Evolutionary conservation across 2,113 vertebrate species (phyloP).

Genomic region (Eurypyga helias): DNA sequence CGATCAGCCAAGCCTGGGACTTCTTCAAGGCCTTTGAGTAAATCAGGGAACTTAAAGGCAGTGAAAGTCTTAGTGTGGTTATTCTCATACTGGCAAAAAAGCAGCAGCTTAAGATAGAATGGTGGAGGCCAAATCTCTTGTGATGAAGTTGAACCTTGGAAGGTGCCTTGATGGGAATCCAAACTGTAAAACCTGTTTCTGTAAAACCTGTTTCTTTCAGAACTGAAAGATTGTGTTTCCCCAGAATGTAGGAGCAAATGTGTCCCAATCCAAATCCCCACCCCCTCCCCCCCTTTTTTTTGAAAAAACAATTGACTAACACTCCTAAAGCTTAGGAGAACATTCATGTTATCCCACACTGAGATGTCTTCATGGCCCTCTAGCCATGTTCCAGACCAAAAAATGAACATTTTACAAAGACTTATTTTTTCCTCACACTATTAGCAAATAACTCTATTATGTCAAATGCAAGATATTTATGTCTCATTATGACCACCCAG

Average conservation of each 20-base stretch:
- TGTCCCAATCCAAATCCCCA: too few relatives aligned
- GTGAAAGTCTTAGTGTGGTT: not conserved
- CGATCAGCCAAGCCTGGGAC: not conserved
- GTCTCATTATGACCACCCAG: not conserved
- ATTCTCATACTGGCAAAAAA: not conserved
- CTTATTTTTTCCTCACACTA: not conserved
- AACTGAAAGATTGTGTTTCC: not conserved
- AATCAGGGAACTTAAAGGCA: not conserved
- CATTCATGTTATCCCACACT: not conserved
- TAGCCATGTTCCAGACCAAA: not conserved
- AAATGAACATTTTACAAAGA: not conserved
- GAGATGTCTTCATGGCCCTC: not conserved
- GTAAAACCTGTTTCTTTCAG: not conserved
- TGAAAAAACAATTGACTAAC: not conserved
- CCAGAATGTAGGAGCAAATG: not conserved
- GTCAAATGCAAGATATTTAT: not conserved
- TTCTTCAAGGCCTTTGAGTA: not conserved
- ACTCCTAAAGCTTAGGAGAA: not conserved
- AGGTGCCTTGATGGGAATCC: not conserved
- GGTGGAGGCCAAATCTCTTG: not conserved
- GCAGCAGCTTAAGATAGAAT: not conserved
- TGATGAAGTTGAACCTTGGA: not conserved
- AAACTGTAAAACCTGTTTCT: not conserved
- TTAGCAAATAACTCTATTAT: not conserved
- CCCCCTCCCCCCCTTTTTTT: accelerated